Percentiles rank a stretch among this genome's conserved stretches.
Evolutionary conservation across 2,113 vertebrate genomes (phyloP).

Genomic region (Cynocephalus volans): DNA sequence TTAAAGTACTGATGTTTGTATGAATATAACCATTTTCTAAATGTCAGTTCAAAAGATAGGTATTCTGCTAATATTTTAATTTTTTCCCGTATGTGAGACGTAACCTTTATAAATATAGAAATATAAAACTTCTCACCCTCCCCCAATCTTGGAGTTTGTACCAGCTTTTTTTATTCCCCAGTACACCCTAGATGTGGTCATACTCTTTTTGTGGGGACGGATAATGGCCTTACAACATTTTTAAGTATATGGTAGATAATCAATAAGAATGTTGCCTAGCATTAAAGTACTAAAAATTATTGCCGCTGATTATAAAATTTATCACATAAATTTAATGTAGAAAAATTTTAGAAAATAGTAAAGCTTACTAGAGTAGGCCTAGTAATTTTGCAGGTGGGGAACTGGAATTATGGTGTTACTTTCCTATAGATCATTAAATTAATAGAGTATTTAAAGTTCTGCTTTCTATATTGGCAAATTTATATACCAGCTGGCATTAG

Average conservation of each 20-base stretch:
- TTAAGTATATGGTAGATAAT: background rate
- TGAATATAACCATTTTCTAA: background rate
- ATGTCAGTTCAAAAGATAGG: background rate
- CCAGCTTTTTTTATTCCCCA: background rate
- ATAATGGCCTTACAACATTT: background rate
- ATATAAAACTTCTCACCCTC: background rate
- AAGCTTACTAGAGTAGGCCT: background rate
- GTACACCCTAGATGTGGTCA: background rate
- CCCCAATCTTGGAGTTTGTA: background rate
- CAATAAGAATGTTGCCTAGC: background rate
- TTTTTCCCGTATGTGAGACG: background rate
- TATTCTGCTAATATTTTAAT: background rate
- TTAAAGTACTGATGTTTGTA: background rate
- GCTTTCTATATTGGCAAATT: background rate
- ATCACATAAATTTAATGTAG: background rate
- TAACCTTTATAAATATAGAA: conserved; percentile 21
- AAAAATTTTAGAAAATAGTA: background rate
- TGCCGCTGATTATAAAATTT: background rate
- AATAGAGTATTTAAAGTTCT: background rate
- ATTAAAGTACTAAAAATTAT: background rate
- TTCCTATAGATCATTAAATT: background rate
- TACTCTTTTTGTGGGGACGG: background rate
- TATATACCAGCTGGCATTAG: background rate
- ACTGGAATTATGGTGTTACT: background rate
- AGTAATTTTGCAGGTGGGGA: background rate